Evolutionary conservation across 1,140 invertebrate genomes (phyloP).

Genomic region (Drepana arcuata): DNA sequence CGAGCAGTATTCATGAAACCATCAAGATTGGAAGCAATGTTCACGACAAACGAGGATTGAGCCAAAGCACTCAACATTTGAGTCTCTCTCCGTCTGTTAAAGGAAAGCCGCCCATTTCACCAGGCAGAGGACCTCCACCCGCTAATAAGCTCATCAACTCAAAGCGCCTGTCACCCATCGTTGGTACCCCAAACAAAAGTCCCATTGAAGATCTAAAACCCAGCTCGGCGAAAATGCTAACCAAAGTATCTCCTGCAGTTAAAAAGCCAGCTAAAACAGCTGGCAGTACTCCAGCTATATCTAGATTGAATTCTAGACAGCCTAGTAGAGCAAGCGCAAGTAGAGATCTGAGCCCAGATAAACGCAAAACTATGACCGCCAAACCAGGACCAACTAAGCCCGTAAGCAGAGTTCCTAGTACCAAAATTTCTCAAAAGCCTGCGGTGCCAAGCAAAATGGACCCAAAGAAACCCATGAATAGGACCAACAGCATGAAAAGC

Average conservation of each 20-base stretch:
- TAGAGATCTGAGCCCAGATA: slow-evolving; percentile 55
- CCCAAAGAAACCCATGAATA: slow-evolving; percentile 56
- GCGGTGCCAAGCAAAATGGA: slow-evolving; percentile 41
- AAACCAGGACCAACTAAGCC: slow-evolving; percentile 31
- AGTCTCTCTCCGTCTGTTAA: slow-evolving; percentile 46
- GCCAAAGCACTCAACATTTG: slow-evolving; percentile 59
- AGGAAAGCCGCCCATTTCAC: slow-evolving; percentile 66
- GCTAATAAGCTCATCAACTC: slow-evolving; percentile 56
- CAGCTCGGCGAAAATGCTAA: slow-evolving; percentile 30
- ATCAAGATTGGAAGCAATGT: slow-evolving; percentile 48
- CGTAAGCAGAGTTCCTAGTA: slow-evolving; percentile 34
- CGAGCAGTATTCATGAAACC: slow-evolving; percentile 66
- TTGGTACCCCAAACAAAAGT: slow-evolving; percentile 66
- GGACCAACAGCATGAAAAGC: slow-evolving; percentile 64
- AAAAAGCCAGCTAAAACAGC: slow-evolving; percentile 42
- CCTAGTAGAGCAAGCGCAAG: slow-evolving; percentile 54
- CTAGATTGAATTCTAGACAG: slow-evolving; percentile 60
- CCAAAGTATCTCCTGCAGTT: slow-evolving; percentile 29
- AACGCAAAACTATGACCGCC: slow-evolving; percentile 25
- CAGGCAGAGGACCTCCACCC: slow-evolving; percentile 56
- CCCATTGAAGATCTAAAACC: slow-evolving; percentile 44
- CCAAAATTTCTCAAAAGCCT: slow-evolving; percentile 39
- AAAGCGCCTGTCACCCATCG: slow-evolving; percentile 68
- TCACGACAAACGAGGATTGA: slow-evolving; percentile 47
- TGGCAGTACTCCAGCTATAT: slow-evolving; percentile 49